Conservation (phyloP, 2,888 invertebrate species). For the Crossocerus cetratus region DNA sequence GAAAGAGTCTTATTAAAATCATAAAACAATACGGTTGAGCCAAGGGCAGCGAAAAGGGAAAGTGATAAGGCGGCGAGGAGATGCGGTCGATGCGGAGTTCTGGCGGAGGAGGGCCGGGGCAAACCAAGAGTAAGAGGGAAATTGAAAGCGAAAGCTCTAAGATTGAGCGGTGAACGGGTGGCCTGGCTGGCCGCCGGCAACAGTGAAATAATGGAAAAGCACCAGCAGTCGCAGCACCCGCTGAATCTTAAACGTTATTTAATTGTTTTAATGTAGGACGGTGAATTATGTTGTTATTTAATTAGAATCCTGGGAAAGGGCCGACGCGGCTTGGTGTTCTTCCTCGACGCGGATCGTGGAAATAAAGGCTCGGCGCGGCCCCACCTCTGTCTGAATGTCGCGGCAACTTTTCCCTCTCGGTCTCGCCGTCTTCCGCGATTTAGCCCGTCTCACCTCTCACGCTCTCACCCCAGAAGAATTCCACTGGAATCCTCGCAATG, state of each 20-base stretch:
- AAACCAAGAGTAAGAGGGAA: constrained; percentile 13
- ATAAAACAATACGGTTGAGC: constrained; percentile 56
- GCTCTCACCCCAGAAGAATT: constrained; percentile 32
- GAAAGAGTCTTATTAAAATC: constrained; percentile 70
- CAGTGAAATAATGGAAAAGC: constrained; percentile 70
- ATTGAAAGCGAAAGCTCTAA: constrained; percentile 53
- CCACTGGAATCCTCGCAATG: constrained; percentile 37
- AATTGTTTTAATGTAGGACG: constrained; percentile 71
- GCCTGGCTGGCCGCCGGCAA: constrained; percentile 34
- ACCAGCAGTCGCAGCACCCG: constrained; percentile 57
- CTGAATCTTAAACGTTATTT: constrained; percentile 74
- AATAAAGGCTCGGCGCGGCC: neutral
- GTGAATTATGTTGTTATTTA: constrained; percentile 75
- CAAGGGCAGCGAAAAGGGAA: constrained; percentile 8
- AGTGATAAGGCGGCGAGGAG: constrained; percentile 17
- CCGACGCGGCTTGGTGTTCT: neutral
- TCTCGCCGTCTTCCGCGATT: constrained; percentile 14
- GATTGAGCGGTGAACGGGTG: constrained; percentile 26
- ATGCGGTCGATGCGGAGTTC: constrained; percentile 48
- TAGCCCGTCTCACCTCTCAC: too few species aligned
- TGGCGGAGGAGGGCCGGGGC: constrained; percentile 24
- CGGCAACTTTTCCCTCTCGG: neutral
- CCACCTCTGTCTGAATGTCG: neutral
- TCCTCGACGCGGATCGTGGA: neutral
- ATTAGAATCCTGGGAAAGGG: constrained; percentile 65